Conservation (phyloP, 1,140 invertebrate species). For the Epicauta chinensis region DNA sequence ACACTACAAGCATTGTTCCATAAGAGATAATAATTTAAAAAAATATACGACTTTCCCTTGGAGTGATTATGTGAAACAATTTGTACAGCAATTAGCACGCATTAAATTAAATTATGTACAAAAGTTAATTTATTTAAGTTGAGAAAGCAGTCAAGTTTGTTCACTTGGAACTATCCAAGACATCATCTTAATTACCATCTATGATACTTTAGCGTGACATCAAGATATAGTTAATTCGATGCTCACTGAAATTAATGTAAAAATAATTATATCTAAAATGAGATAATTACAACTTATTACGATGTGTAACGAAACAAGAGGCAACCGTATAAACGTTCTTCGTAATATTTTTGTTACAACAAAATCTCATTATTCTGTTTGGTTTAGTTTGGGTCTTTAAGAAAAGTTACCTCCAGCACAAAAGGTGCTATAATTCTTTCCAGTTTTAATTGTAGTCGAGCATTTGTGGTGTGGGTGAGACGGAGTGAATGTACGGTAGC, state of each 20-base stretch:
- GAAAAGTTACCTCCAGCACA: no score
- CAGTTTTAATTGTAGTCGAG: no score
- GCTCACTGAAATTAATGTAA: constrained; percentile 37
- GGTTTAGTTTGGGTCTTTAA: no score
- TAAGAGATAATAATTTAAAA: background rate
- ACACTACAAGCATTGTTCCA: background rate
- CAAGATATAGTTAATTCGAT: constrained; percentile 29
- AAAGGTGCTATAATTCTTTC: no score
- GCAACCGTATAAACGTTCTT: constrained; percentile 25
- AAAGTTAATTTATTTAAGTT: constrained; percentile 21
- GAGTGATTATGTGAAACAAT: constrained; percentile 11
- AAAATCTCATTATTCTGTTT: no score
- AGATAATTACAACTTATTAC: constrained; percentile 37
- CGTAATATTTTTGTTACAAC: constrained; percentile 7
- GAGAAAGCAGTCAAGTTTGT: constrained; percentile 28
- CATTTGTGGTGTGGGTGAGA: no score
- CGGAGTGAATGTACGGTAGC: no score
- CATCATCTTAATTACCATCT: constrained; percentile 32
- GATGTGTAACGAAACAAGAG: constrained; percentile 31
- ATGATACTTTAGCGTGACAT: constrained; percentile 33
- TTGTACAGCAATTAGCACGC: constrained; percentile 22
- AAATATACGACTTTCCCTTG: background rate
- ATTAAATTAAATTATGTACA: constrained; percentile 20
- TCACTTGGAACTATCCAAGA: constrained; percentile 33
- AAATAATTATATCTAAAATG: constrained; percentile 38